Conservation (phyloP, 92 coral and sea anemone species). For the Palythoa caribaeorum region DNA sequence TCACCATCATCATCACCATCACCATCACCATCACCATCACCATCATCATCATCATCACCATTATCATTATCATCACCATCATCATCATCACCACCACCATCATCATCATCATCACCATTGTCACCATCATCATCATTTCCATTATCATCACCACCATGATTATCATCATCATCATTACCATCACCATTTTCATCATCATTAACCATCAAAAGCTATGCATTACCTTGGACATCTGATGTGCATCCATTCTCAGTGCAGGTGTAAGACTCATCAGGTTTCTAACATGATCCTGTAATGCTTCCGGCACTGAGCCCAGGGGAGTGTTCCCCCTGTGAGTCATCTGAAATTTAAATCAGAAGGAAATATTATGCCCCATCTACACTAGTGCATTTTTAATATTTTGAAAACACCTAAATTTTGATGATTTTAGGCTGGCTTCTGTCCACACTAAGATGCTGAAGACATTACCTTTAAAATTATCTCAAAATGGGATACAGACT, state of each 20-base stretch:
- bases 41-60: not conserved
- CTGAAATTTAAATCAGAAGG: conserved; percentile 41
- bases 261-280: conserved; percentile 86
- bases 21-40: not conserved
- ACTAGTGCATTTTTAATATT: too few species aligned
- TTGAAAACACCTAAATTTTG: too few species aligned
- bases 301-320: conserved; percentile 88
- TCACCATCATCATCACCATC: not conserved
- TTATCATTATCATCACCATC: not conserved
- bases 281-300: conserved; percentile 85
- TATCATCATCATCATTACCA: not conserved
- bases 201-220: not conserved
- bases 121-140: not conserved
- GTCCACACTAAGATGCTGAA: not conserved
- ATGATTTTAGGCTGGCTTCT: too few species aligned
- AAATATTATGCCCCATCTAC: not conserved
- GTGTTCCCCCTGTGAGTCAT: conserved; percentile 77
- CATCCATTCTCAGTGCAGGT: conserved; percentile 87
- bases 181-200: not conserved
- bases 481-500: too few species aligned
- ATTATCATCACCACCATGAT: not conserved
- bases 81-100: not conserved
- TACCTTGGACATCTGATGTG: conserved; percentile 96
- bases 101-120: not conserved
- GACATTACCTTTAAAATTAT: too few species aligned